Conservation (phyloP, 2,797 vertebrate species). For the Loriculus beryllinus region DNA sequence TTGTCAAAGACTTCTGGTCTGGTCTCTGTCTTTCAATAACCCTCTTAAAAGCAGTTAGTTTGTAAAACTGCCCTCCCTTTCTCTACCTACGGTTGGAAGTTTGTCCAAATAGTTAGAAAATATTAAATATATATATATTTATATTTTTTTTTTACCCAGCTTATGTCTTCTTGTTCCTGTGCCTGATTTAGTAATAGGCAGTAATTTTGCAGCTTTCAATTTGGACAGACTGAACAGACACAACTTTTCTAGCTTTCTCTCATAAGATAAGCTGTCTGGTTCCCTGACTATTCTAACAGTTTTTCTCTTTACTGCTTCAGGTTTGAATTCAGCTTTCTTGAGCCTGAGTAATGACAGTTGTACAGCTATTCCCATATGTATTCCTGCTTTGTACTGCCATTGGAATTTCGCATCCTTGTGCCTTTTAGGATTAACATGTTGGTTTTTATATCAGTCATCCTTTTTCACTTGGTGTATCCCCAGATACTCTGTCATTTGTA, state of each 20-base stretch:
- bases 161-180: not conserved
- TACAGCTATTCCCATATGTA: not conserved
- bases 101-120: not conserved
- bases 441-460: not conserved
- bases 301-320: not conserved
- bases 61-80: not conserved
- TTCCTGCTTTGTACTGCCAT: not conserved
- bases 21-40: not conserved
- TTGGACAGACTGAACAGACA: not conserved
- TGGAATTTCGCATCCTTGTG: not conserved
- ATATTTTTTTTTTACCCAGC: not conserved
- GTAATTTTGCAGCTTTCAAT: not conserved
- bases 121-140: no score
- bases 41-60: not conserved
- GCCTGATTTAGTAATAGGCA: not conserved
- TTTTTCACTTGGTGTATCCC: not conserved
- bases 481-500: not conserved
- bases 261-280: not conserved
- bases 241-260: not conserved
- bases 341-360: not conserved
- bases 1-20: not conserved
- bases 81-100: not conserved
- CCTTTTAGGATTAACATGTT: not conserved
- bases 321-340: not conserved
- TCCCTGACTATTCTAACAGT: not conserved